These are phyloP conservation scores for Leptinotarsa tumamoca DNA, from an alignment of 2,888 invertebrate species.

Conservation along the genomic window DNA sequence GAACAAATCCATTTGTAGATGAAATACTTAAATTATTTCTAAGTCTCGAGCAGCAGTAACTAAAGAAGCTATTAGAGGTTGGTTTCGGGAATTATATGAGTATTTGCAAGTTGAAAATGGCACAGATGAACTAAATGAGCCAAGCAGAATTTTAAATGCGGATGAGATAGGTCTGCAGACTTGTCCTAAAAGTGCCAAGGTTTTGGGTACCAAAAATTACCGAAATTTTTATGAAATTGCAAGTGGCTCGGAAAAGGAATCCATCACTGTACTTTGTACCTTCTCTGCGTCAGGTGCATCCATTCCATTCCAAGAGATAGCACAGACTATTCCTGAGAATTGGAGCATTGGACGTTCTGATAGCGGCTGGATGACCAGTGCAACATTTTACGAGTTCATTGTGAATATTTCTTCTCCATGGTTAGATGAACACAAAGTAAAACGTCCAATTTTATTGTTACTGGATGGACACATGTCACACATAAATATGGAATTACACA, in stretches of 20 bases:
- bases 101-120: background rate
- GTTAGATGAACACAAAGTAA: slow-evolving; percentile 8
- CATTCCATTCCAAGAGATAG: slow-evolving; percentile 47
- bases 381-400: slow-evolving; percentile 8
- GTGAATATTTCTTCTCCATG: background rate
- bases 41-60: slow-evolving; percentile 41
- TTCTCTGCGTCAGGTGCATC: slow-evolving; percentile 43
- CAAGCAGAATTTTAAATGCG: background rate
- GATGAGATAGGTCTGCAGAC: background rate
- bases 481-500: slow-evolving; percentile 4
- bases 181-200: background rate
- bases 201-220: slow-evolving; percentile 23
- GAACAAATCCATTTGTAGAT: slow-evolving; percentile 37
- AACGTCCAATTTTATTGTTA: slow-evolving; percentile 13
- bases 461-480: slow-evolving; percentile 25
- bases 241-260: slow-evolving; percentile 32
- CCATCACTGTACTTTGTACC: slow-evolving; percentile 48
- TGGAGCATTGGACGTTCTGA: slow-evolving; percentile 49
- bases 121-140: background rate
- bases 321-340: slow-evolving; percentile 45
- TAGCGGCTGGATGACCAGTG: slow-evolving; percentile 50
- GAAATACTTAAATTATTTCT: no score
- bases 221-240: slow-evolving; percentile 29
- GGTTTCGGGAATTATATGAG: background rate
- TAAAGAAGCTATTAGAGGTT: background rate